These are phyloP conservation scores for Saxidomus purpurata DNA, from an alignment of 1,140 invertebrate species.

Conservation along the genomic window DNA sequence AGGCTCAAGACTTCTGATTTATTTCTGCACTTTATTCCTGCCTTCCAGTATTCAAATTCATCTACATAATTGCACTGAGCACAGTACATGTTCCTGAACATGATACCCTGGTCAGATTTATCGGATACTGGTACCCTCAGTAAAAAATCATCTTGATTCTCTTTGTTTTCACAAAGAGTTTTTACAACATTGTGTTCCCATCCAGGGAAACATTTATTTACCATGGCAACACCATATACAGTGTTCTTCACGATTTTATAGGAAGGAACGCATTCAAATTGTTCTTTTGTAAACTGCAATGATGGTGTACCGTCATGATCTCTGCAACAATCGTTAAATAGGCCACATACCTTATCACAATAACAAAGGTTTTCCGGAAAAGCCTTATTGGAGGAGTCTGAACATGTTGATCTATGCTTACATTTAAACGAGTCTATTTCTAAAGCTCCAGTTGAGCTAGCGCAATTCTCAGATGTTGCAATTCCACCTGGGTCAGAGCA, in stretches of 20 bases:
- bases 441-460: too few species aligned
- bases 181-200: not conserved
- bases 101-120: not conserved
- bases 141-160: not conserved
- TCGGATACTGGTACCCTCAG: not conserved
- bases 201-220: not conserved
- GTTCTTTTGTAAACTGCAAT: not conserved
- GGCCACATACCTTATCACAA: conserved; percentile 17
- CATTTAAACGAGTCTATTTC: not conserved
- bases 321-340: not conserved
- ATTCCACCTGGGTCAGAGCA: too few species aligned
- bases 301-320: not conserved
- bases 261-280: not conserved
- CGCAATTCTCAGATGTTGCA: too few species aligned
- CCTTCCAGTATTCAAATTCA: conserved; percentile 1
- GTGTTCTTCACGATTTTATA: not conserved
- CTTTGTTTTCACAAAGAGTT: not conserved
- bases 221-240: not conserved
- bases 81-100: conserved; percentile 38
- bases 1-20: not conserved
- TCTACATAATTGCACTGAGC: conserved; percentile 15
- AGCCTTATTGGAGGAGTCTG: not conserved
- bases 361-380: not conserved
- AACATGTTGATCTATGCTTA: not conserved
- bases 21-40: conserved; percentile 17